Percentiles rank a stretch among this genome's conserved stretches.
phyloP scores from a whole-genome alignment of 2,113 vertebrate species.

The Tragelaphus scriptus region DNA sequence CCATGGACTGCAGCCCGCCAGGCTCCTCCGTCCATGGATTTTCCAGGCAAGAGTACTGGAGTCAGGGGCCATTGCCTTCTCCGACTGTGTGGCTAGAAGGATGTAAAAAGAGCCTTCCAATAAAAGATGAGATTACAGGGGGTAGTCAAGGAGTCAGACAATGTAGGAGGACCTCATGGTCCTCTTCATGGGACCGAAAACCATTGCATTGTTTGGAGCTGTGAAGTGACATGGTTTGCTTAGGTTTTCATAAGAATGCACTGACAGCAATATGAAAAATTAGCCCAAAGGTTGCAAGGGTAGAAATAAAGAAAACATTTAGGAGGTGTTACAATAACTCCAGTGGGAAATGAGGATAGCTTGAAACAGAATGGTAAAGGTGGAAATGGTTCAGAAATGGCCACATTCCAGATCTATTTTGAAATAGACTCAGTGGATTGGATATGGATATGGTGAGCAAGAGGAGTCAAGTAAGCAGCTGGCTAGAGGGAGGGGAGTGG shows the following conservation, averaged over 20 bases:
- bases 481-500: background rate
- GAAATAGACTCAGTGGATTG: background rate
- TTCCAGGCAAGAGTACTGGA: too few species aligned
- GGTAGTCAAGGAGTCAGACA: background rate
- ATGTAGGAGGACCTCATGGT: background rate
- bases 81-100: rapidly evolving
- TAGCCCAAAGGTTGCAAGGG: background rate
- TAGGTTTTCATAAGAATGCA: background rate
- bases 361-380: background rate
- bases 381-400: background rate
- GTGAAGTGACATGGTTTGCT: background rate
- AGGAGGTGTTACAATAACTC: background rate
- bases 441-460: background rate
- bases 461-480: background rate
- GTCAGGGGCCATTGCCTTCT: too few species aligned
- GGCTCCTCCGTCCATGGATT: too few species aligned
- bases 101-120: background rate
- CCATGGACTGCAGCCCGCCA: too few species aligned
- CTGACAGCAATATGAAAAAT: background rate
- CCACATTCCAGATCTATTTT: background rate
- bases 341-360: background rate
- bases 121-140: background rate
- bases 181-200: background rate
- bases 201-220: background rate
- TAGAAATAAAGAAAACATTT: background rate